These are phyloP conservation scores for Drosophila prosaltans DNA, from an alignment of 1,140 invertebrate species.

Conservation along the genomic window DNA sequence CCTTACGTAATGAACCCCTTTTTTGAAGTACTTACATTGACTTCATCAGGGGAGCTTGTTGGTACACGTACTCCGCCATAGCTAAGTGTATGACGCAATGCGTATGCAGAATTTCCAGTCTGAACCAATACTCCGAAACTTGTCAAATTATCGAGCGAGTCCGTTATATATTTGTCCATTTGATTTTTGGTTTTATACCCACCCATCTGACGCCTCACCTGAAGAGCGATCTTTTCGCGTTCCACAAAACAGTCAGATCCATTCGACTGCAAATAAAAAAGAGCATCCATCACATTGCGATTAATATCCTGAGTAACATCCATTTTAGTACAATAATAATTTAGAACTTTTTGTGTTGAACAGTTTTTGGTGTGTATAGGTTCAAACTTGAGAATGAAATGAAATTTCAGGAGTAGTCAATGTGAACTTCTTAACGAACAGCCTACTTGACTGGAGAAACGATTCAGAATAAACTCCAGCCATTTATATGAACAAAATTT, in stretches of 20 bases:
- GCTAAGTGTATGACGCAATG: background rate
- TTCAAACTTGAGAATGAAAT: background rate
- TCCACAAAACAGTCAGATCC: background rate
- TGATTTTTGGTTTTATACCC: background rate
- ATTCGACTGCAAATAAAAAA: conserved; percentile 21
- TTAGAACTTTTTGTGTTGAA: background rate
- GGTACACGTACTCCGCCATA: background rate
- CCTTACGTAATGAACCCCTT: background rate
- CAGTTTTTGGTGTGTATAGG: background rate
- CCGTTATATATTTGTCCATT: conserved; percentile 25
- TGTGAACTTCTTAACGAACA: conserved; percentile 9
- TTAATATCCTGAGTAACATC: conserved; percentile 40
- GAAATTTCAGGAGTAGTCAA: conserved; percentile 11
- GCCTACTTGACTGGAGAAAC: conserved; percentile 28
- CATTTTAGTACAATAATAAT: conserved; percentile 30
- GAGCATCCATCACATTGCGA: conserved; percentile 43
- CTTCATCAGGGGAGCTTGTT: no score
- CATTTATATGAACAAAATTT: no score
- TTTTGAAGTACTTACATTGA: background rate
- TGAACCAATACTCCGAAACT: conserved; percentile 22
- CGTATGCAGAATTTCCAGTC: conserved; percentile 8
- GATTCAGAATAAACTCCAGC: no score
- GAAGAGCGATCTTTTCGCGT: background rate
- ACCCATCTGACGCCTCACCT: conserved; percentile 32
- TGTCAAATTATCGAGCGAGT: conserved; percentile 42